Evolutionary conservation across 1,140 invertebrate genomes (phyloP).

Genomic region (Tetramorium simillimum): DNA sequence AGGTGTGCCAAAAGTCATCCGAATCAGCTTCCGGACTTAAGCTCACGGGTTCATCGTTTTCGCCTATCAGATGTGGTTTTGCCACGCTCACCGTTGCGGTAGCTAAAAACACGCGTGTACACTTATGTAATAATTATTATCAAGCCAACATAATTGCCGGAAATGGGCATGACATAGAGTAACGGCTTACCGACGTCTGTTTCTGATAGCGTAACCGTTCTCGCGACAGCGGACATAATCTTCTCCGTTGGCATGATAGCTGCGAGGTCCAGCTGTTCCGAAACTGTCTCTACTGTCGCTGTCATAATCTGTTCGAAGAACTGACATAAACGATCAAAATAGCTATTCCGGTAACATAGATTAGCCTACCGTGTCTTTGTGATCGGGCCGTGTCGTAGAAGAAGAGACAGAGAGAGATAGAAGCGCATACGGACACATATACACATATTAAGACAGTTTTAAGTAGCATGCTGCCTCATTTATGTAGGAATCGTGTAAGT

Average conservation of each 20-base stretch:
- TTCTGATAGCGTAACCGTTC: slow-evolving; percentile 95
- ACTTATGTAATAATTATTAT: slow-evolving; percentile 4
- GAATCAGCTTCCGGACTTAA: slow-evolving; percentile 89
- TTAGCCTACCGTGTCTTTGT: slow-evolving; percentile 80
- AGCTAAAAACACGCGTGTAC: slow-evolving; percentile 78
- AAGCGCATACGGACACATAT: slow-evolving; percentile 60
- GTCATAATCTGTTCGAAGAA: slow-evolving; percentile 93
- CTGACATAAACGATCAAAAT: slow-evolving; percentile 83
- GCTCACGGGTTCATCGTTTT: slow-evolving; percentile 89
- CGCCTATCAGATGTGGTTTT: slow-evolving; percentile 89
- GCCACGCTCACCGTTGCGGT: slow-evolving; percentile 88
- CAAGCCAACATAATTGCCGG: slow-evolving; percentile 14
- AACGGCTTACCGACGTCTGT: slow-evolving; percentile 91
- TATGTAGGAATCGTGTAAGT: slow-evolving; percentile 11
- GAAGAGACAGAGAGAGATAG: slow-evolving; percentile 69
- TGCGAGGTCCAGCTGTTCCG: slow-evolving; percentile 93
- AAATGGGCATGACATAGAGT: neutral
- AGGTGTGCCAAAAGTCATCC: slow-evolving; percentile 95
- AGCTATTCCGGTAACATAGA: slow-evolving; percentile 77
- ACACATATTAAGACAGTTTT: slow-evolving; percentile 64
- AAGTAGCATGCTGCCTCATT: slow-evolving; percentile 68
- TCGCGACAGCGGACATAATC: slow-evolving; percentile 92
- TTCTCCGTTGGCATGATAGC: slow-evolving; percentile 93
- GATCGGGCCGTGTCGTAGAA: slow-evolving; percentile 70
- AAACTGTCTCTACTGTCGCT: slow-evolving; percentile 96